These are phyloP conservation scores for Silurus meridionalis DNA, from an alignment of 2,113 vertebrate species.

Conservation along the genomic window DNA sequence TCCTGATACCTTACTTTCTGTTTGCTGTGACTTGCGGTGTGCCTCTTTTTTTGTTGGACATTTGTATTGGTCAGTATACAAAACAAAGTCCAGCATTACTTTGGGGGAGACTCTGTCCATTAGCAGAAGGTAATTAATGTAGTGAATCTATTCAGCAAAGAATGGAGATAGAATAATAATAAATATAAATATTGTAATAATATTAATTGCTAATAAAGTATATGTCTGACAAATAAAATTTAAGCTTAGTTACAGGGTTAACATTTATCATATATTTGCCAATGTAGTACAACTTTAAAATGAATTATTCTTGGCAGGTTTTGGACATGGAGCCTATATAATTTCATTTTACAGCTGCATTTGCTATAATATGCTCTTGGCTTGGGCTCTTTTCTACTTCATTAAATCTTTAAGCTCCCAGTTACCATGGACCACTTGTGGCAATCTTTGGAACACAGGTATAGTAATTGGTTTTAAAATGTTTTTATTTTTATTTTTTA, in stretches of 20 bases:
- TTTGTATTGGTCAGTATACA: conserved; percentile 67
- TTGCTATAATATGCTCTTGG: conserved; percentile 85
- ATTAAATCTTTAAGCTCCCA: conserved; percentile 82
- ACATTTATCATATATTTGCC: neutral
- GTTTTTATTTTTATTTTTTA: too few species aligned
- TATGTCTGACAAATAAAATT: neutral
- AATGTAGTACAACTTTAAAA: neutral
- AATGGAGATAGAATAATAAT: neutral
- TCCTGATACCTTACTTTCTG: conserved; percentile 71
- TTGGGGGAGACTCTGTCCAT: conserved; percentile 62
- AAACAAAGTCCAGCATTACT: conserved; percentile 67
- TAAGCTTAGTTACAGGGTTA: neutral
- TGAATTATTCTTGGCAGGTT: conserved; percentile 68
- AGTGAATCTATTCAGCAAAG: neutral
- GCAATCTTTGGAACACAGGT: conserved; percentile 49
- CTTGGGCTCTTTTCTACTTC: conserved; percentile 89
- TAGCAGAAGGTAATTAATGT: conserved; percentile 60
- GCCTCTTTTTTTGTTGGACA: conserved; percentile 64
- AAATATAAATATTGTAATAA: neutral
- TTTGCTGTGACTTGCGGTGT: conserved; percentile 68
- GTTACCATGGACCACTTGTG: conserved; percentile 71
- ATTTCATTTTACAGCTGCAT: conserved; percentile 79
- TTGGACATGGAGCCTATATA: conserved; percentile 80
- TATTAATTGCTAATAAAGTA: neutral
- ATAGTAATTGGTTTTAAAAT: neutral